A percentile compares a stretch with the other conserved stretches of the same genome.
These are phyloP conservation scores for Origma solitaria DNA, from an alignment of 2,113 vertebrate species.

Conservation along the genomic window DNA sequence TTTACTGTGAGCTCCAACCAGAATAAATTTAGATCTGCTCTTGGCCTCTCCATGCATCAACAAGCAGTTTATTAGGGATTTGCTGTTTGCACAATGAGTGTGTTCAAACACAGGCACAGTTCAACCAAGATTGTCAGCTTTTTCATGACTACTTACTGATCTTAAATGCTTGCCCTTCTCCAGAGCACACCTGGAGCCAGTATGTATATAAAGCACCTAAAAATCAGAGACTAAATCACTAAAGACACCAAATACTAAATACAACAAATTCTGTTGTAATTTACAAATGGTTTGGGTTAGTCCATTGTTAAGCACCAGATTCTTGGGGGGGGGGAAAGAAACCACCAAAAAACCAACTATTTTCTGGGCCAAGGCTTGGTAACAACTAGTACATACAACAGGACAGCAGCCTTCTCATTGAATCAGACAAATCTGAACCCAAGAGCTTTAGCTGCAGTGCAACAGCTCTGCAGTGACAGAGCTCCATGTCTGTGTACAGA, in stretches of 20 bases:
- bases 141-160: background rate
- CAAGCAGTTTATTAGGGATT: background rate
- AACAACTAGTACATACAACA: background rate
- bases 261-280: background rate
- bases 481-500: accelerated
- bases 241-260: no score
- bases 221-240: background rate
- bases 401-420: background rate
- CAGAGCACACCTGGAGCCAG: background rate
- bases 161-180: background rate
- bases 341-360: background rate
- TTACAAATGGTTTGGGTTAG: background rate
- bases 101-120: background rate
- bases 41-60: background rate
- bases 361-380: background rate
- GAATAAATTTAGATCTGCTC: background rate
- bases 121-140: background rate
- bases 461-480: background rate
- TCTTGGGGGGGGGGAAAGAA: background rate
- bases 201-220: background rate
- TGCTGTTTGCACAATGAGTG: background rate
- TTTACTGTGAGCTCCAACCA: background rate
- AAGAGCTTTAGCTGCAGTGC: background rate
- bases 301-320: background rate
- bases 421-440: background rate